A percentile compares a stretch with the other conserved stretches of the same genome.
phyloP scores from a whole-genome alignment of 2,888 invertebrate genomes.

The Blastobasis lacticolella region DNA sequence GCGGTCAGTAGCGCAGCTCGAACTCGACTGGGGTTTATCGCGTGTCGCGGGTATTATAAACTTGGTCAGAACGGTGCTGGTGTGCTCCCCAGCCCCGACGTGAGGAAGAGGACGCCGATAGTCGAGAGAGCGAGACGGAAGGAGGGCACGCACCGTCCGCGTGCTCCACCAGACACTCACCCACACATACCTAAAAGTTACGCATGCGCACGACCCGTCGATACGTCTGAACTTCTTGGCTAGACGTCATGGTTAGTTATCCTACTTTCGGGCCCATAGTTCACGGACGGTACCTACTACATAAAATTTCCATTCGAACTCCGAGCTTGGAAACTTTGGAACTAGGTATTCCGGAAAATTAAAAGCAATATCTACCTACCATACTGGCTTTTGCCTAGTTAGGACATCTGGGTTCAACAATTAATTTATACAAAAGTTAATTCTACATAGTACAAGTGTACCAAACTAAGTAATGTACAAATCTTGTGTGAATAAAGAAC shows the following conservation, averaged over 20 bases:
- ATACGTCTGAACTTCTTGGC: slow-evolving; percentile 42
- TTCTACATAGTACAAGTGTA: too few species aligned
- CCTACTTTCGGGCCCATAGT: slow-evolving; percentile 49
- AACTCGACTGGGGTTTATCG: slow-evolving; percentile 60
- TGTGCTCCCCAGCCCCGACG: slow-evolving; percentile 29
- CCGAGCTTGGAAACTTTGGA: too few species aligned
- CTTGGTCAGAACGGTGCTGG: slow-evolving; percentile 40
- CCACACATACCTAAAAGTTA: slow-evolving; percentile 41
- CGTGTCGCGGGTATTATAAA: slow-evolving; percentile 60
- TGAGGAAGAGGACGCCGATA: background rate
- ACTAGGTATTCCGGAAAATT: too few species aligned
- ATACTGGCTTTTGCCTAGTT: too few species aligned
- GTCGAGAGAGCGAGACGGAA: slow-evolving; percentile 35
- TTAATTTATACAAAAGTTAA: too few species aligned
- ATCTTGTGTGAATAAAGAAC: too few species aligned
- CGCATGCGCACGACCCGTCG: slow-evolving; percentile 58
- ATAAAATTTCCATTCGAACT: too few species aligned
- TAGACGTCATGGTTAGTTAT: slow-evolving; percentile 42
- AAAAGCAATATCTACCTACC: too few species aligned
- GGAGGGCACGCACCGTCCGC: slow-evolving; percentile 56
- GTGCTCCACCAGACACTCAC: slow-evolving; percentile 54
- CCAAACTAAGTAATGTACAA: too few species aligned
- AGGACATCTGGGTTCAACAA: too few species aligned
- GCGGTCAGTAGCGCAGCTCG: slow-evolving; percentile 46
- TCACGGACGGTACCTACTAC: slow-evolving; percentile 19